Evolutionary conservation across 2,113 vertebrate genomes (phyloP), one percentile per base, ranked within the genome.

Genomic region (Megatriorchis doriae): DNA sequence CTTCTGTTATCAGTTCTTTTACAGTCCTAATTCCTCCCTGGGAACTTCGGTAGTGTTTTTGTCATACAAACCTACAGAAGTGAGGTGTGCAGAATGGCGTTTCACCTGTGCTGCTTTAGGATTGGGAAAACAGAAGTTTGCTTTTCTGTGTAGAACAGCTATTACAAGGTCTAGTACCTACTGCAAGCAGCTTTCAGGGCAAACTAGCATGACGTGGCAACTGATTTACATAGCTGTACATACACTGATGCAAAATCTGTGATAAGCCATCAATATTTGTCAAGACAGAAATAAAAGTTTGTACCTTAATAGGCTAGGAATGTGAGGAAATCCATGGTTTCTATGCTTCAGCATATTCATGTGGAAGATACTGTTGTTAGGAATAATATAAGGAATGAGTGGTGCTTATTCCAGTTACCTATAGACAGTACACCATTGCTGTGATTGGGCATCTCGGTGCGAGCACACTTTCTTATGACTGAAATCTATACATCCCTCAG

Each of bases 311-410:
- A 29, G 61, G 36, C 20, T 59, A 4, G 31, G 52, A 47, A 20
- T 34, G 20, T 23, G 40, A 47, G 42, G 38, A 66, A 86, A 87
- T 31, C 63, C 36, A 50, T 10, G 16, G 34, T 34, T 58, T 36
- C n/a, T 53, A 10, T 72, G 40, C 81, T 87, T 68, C 1, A 2
- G 43, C 3, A 0, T 62, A 6, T 34, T 80, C 16, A 15, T 0
- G 0, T 71, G 82, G 34, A 74, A 81, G 45, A n/a, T 25, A 2
- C 9, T 58, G 23, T 36, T 29, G 8, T 70, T 84, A 40, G 80
- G 72, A 58, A 63, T 52, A 78, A 26, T 3, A 7, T 2, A 52
- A 77, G n/a, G 79, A 67, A 14, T 0, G 5, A 81, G n/a, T 4
- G 2, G n/a, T 50, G 16, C 38, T 71, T 67, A 56, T 56, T 74